A percentile compares a stretch with the other conserved stretches of the same genome.
These are phyloP conservation scores for Clavelina lepadiformis DNA, from an alignment of 23 tunicate genomes.

Conservation along the genomic window DNA sequence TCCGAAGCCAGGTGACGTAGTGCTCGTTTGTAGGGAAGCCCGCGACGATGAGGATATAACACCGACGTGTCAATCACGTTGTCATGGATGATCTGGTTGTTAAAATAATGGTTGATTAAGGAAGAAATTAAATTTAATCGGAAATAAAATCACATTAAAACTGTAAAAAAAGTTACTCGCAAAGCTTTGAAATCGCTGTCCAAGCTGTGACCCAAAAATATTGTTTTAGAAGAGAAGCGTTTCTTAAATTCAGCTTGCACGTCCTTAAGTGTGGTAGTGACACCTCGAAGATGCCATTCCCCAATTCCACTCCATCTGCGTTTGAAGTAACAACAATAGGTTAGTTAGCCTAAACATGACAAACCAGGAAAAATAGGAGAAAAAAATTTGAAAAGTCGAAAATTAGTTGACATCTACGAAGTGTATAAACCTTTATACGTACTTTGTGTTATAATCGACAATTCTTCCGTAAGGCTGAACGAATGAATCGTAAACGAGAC, in stretches of 20 bases:
- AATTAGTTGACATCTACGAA: not conserved
- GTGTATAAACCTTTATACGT: not conserved
- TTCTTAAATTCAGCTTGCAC: slow-evolving; percentile 23
- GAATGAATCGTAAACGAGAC: slow-evolving; percentile 44
- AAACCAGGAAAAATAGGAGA: not conserved
- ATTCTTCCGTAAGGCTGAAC: slow-evolving; percentile 51
- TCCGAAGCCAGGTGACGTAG: slow-evolving; percentile 62
- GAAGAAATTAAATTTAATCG: too few relatives aligned
- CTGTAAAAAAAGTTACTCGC: too few relatives aligned
- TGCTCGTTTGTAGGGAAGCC: slow-evolving; percentile 92
- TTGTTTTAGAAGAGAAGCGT: slow-evolving; percentile 18
- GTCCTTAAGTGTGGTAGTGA: slow-evolving; percentile 16
- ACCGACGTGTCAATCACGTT: slow-evolving; percentile 76
- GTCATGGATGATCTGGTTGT: slow-evolving; percentile 68
- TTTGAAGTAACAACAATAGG: not conserved
- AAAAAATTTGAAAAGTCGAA: not conserved
- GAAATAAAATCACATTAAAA: too few relatives aligned
- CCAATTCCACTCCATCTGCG: slow-evolving; percentile 35
- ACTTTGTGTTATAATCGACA: slow-evolving; percentile 72
- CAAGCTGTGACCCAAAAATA: slow-evolving; percentile 32
- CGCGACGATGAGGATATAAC: slow-evolving; percentile 78
- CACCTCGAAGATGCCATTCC: slow-evolving; percentile 7
- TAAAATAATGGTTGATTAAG: too few relatives aligned
- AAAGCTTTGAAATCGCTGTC: slow-evolving; percentile 32
- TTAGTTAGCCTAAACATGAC: not conserved